Base-by-base conservation (phyloP, 1,140 invertebrate genomes). In the Condylostylus longicornis region DNA sequence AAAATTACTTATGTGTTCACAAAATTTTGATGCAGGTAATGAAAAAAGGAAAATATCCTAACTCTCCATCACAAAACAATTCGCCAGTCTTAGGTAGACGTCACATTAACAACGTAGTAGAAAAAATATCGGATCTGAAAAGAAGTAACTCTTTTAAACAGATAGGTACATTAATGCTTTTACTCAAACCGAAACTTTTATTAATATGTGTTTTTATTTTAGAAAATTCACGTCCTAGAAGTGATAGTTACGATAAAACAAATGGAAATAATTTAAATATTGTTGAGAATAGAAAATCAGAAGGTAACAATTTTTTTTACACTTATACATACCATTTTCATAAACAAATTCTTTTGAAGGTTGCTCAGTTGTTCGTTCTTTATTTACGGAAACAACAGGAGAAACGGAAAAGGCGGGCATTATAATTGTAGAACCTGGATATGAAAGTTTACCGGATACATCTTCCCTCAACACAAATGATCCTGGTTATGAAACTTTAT, bases 401-500 rank as follows among this genome's bases (percentile, higher is more conserved):
- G n/a, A n/a, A n/a, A n/a, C n/a, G n/a, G n/a, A n/a, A n/a, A n/a
- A n/a, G n/a, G n/a, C n/a, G n/a, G n/a, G n/a, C n/a, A n/a, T n/a
- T n/a, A n/a, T n/a, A n/a, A n/a, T n/a, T n/a, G n/a, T n/a, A 31
- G 60, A 63, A 46, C 56, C 59, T 0, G 54, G 57, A 3, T 63
- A 63, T 44, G 65, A 69, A 38, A 71, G 68, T 45, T 60, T 71
- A 14, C 32, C 42, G 45, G 3, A 41, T 59, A 1, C 40, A 33
- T 1, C 28, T 31, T n/a, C 39, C 29, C 38, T 36, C 21, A 54
- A 67, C 14, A 69, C 64, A 46, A 71, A 68, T 37, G 72, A 75
- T 58, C 67, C 70, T 2, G 72, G 71, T 17, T 76, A 76, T 51
- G 74, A 76, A 47, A 69, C 70, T 18, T 35, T 54, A 42, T 40